These are phyloP conservation scores for Pandemis cinnamomeana DNA, from an alignment of 2,888 invertebrate genomes.

Conservation along the genomic window DNA sequence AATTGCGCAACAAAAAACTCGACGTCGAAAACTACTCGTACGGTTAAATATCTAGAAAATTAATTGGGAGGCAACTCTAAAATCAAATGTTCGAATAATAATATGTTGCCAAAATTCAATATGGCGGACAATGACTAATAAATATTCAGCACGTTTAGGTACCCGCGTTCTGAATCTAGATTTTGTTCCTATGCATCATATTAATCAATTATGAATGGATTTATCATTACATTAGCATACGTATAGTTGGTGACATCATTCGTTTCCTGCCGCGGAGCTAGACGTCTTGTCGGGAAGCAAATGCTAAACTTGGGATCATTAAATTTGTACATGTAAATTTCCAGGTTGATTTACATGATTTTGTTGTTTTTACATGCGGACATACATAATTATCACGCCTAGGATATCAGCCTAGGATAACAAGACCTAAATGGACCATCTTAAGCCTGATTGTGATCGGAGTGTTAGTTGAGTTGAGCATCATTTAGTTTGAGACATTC, in stretches of 20 bases:
- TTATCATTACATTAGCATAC: slow-evolving; percentile 36
- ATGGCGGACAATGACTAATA: slow-evolving; percentile 36
- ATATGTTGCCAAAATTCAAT: slow-evolving; percentile 26
- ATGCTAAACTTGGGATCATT: background rate
- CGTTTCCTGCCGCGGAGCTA: slow-evolving; percentile 25
- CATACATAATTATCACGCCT: no score
- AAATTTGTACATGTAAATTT: background rate
- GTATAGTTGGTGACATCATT: slow-evolving; percentile 17
- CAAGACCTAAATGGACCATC: no score
- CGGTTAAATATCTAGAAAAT: slow-evolving; percentile 12
- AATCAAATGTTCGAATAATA: slow-evolving; percentile 26
- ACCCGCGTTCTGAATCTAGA: slow-evolving; percentile 33
- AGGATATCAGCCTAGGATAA: no score
- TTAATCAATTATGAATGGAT: slow-evolving; percentile 25
- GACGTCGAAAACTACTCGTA: background rate
- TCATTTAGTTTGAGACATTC: background rate
- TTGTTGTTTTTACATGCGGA: background rate
- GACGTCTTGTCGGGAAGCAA: slow-evolving; percentile 27
- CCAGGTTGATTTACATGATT: background rate
- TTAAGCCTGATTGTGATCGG: no score
- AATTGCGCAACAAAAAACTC: background rate
- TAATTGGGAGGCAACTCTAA: slow-evolving; percentile 21
- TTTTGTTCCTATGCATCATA: slow-evolving; percentile 17
- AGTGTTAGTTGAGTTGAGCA: no score
- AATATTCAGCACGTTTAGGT: slow-evolving; percentile 29